Percentiles rank a stretch among this genome's conserved stretches.
Evolutionary conservation across 2,888 invertebrate genomes (phyloP).

Genomic region (Scrobipalpa costella): DNA sequence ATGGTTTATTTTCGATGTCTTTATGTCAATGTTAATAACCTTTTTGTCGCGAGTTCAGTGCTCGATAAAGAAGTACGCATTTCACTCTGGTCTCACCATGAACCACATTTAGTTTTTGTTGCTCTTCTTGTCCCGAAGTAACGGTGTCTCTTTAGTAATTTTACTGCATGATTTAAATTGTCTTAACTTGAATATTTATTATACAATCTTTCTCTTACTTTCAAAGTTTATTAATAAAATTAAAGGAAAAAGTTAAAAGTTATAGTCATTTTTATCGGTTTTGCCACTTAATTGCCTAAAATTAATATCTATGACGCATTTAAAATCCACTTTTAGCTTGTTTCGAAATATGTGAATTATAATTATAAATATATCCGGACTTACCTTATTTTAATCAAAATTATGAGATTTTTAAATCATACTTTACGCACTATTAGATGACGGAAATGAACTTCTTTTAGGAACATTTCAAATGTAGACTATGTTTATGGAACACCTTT

Average conservation of each 20-base stretch:
- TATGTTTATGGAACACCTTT: background rate
- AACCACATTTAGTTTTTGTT: conserved; percentile 48
- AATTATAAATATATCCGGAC: too few species aligned
- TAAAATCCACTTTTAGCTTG: too few species aligned
- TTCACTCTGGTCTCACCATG: conserved; percentile 48
- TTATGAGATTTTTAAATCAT: conserved; percentile 13
- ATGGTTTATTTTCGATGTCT: background rate
- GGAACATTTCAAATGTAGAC: background rate
- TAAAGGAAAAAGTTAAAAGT: too few species aligned
- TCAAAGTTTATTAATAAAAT: too few species aligned
- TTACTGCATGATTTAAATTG: too few species aligned
- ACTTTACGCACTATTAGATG: conserved; percentile 6
- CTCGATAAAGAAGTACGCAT: conserved; percentile 40
- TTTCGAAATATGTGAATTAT: too few species aligned
- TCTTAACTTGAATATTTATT: too few species aligned
- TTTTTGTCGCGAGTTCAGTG: conserved; percentile 44
- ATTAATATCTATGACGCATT: too few species aligned
- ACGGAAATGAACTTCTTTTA: background rate
- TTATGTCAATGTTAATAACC: conserved; percentile 49
- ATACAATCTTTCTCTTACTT: too few species aligned
- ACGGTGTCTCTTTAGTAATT: background rate
- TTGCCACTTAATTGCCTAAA: too few species aligned
- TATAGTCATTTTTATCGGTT: too few species aligned
- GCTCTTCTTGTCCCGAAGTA: background rate
- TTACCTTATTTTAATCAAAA: too few species aligned